These are phyloP conservation scores for Neria commutata DNA, from an alignment of 2,888 invertebrate species.

Conservation along the genomic window DNA sequence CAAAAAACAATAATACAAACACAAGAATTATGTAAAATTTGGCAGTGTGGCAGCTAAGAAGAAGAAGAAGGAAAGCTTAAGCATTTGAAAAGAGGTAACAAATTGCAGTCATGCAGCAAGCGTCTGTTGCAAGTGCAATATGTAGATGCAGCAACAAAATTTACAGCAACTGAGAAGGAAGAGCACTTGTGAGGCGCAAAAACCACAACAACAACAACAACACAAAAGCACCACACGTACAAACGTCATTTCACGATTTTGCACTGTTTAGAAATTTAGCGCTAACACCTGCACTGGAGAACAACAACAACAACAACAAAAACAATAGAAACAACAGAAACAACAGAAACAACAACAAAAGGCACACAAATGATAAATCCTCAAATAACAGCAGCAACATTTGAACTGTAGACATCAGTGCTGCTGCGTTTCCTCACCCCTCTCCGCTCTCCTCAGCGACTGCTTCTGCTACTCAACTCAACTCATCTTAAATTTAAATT, in stretches of 20 bases:
- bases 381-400: too few species aligned
- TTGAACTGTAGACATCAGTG: too few species aligned
- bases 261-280: conserved; percentile 38
- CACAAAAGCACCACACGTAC: conserved; percentile 31
- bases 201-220: conserved; percentile 3
- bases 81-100: conserved; percentile 21
- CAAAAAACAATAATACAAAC: conserved; percentile 1
- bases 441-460: too few species aligned
- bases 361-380: too few species aligned
- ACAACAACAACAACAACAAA: neutral
- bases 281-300: conserved; percentile 35
- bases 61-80: conserved; percentile 12
- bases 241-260: conserved; percentile 37
- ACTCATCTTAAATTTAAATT: conserved; percentile 29
- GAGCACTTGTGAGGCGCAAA: too few species aligned
- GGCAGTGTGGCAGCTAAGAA: neutral
- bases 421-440: too few species aligned
- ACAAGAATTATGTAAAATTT: conserved; percentile 3
- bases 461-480: conserved; percentile 27
- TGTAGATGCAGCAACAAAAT: conserved; percentile 28
- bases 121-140: too few species aligned
- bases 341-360: neutral
- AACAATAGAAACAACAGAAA: neutral
- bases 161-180: conserved; percentile 4
- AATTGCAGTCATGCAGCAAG: conserved; percentile 27